Percentiles rank a stretch among this genome's conserved stretches.
Conservation (phyloP, 2,797 vertebrate genomes). For the Chromobotia macracanthus region DNA sequence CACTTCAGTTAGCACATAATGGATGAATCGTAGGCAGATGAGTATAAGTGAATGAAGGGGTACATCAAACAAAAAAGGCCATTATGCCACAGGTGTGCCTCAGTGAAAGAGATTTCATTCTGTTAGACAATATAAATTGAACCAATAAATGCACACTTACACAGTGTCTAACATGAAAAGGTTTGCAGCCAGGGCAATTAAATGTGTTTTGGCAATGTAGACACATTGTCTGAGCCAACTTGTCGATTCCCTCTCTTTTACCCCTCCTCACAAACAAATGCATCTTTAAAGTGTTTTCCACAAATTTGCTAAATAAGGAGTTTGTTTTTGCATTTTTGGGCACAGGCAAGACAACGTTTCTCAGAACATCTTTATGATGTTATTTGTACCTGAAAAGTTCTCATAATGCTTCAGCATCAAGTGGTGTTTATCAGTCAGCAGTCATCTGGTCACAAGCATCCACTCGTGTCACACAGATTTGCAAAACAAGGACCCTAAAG, state of each 20-base stretch:
- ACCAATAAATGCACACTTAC: slow-evolving; percentile 55
- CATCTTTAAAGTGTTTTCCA: slow-evolving; percentile 25
- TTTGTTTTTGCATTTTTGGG: not conserved
- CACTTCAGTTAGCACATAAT: slow-evolving; percentile 61
- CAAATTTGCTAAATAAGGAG: not conserved
- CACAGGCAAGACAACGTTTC: not conserved
- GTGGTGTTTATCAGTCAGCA: slow-evolving; percentile 29
- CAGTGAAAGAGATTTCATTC: slow-evolving; percentile 56
- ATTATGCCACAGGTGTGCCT: slow-evolving; percentile 63
- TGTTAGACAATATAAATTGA: slow-evolving; percentile 59
- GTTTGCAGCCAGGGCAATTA: slow-evolving; percentile 39
- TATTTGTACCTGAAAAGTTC: no score
- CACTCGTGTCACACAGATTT: slow-evolving; percentile 5
- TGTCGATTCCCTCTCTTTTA: not conserved
- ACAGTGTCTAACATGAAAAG: slow-evolving; percentile 53
- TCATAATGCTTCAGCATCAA: slow-evolving; percentile 4
- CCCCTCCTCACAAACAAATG: not conserved
- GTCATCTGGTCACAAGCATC: slow-evolving; percentile 19
- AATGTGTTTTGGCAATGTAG: slow-evolving; percentile 40
- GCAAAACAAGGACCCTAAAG: not conserved
- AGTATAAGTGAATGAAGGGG: slow-evolving; percentile 48
- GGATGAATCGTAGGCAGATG: slow-evolving; percentile 53
- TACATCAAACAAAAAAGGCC: slow-evolving; percentile 57
- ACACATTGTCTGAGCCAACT: slow-evolving; percentile 40
- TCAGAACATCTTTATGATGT: no score